Percentiles rank a stretch among this genome's conserved stretches.
phyloP scores from a whole-genome alignment of 2,888 invertebrate species.

The Andrena marginata region DNA sequence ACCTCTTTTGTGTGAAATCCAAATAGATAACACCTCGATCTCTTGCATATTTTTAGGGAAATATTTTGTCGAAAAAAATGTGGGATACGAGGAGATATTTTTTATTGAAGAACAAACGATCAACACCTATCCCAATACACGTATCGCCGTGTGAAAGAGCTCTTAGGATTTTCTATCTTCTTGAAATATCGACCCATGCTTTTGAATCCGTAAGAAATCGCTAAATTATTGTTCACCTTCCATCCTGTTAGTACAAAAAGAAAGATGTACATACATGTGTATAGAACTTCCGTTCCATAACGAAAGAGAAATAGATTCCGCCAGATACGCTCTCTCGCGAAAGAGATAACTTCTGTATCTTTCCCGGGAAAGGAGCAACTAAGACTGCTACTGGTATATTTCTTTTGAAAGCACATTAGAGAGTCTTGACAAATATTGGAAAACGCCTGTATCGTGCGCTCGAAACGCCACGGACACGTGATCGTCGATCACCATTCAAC shows the following conservation, averaged over 20 bases:
- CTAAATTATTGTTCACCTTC: constrained; percentile 60
- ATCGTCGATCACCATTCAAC: neutral
- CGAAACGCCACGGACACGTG: neutral
- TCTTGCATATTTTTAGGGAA: too few relatives aligned
- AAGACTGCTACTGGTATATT: constrained; percentile 49
- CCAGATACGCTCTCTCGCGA: constrained; percentile 49
- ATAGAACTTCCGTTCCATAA: constrained; percentile 41
- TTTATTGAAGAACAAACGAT: too few relatives aligned
- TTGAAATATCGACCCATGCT: neutral
- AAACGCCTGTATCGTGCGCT: constrained; percentile 11
- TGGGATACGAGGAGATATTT: too few relatives aligned
- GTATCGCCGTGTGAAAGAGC: neutral
- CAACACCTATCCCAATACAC: neutral
- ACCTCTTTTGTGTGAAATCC: too few relatives aligned
- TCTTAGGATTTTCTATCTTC: neutral
- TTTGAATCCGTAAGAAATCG: constrained; percentile 56
- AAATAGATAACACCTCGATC: too few relatives aligned
- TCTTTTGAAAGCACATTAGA: constrained; percentile 60
- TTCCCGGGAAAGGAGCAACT: constrained; percentile 46
- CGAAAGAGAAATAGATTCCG: constrained; percentile 69
- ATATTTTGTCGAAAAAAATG: too few relatives aligned
- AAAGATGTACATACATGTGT: neutral
- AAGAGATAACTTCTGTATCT: constrained; percentile 67
- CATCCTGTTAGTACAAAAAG: constrained; percentile 41
- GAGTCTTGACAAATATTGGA: constrained; percentile 41